Conservation (phyloP, 2,113 vertebrate species). For the Todiramphus chloris region DNA sequence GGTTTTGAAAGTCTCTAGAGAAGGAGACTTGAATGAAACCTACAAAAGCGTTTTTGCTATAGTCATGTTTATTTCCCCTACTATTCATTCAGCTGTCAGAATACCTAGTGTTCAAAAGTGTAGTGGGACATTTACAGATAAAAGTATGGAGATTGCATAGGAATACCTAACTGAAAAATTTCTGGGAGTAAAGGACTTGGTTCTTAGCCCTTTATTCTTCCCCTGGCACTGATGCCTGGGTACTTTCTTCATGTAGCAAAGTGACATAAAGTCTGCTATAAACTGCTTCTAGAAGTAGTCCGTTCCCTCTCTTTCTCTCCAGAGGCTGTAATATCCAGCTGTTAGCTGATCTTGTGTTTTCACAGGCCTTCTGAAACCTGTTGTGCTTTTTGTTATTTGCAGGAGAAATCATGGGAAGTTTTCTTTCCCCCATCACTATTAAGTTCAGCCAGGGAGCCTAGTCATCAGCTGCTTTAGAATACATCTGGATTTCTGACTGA, state of each 20-base stretch:
- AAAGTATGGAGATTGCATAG: neutral
- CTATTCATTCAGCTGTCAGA: neutral
- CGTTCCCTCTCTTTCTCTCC: neutral
- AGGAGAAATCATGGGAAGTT: neutral
- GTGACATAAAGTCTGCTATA: neutral
- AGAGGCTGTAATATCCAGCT: neutral
- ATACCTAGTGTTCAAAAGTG: neutral
- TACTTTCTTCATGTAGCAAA: neutral
- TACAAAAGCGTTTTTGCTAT: neutral
- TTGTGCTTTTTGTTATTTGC: neutral
- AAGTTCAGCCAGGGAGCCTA: conserved; percentile 15
- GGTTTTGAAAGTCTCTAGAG: no score
- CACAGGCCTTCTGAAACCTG: neutral
- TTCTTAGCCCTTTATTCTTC: neutral
- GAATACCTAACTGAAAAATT: neutral
- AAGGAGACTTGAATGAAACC: no score
- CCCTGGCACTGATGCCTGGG: no score
- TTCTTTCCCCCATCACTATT: neutral
- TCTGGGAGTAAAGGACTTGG: neutral
- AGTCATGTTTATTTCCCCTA: neutral
- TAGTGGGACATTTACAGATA: neutral
- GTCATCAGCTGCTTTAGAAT: conserved; percentile 1
- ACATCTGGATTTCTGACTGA: neutral
- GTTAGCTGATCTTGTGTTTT: neutral
- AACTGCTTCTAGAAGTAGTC: neutral